phyloP scores from a whole-genome alignment of 2,888 invertebrate genomes.

The Tinea pellionella region DNA sequence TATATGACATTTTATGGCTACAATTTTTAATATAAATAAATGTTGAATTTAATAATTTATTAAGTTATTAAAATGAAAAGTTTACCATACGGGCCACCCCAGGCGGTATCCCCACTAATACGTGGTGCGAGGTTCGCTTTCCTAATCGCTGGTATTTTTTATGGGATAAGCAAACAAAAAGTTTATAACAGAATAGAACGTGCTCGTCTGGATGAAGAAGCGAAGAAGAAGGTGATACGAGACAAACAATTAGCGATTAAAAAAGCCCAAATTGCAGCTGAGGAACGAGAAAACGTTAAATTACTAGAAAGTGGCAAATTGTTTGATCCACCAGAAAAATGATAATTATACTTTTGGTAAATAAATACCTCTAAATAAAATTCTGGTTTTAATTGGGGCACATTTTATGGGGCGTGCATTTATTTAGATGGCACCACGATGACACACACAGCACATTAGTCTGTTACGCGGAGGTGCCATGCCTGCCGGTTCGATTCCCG shows the following conservation, averaged over 20 bases:
- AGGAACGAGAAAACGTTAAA: constrained; percentile 36
- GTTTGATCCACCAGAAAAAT: constrained; percentile 24
- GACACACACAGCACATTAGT: too few species aligned
- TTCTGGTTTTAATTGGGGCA: too few species aligned
- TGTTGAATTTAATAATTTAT: too few species aligned
- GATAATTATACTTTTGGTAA: not conserved
- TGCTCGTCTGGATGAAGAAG: constrained; percentile 34
- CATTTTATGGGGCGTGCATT: too few species aligned
- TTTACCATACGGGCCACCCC: constrained; percentile 40
- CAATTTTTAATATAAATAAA: too few species aligned
- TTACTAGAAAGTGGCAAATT: constrained; percentile 43
- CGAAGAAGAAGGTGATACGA: constrained; percentile 36
- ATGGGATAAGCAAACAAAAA: constrained; percentile 38
- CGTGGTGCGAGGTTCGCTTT: constrained; percentile 41
- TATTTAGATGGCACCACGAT: too few species aligned
- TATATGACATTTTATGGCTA: not conserved
- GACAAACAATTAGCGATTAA: constrained; percentile 36
- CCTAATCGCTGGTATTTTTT: constrained; percentile 45
- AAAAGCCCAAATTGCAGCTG: constrained; percentile 35
- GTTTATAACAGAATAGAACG: constrained; percentile 36
- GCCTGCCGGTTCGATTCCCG: too few species aligned
- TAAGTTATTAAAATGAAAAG: not conserved
- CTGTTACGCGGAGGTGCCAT: too few species aligned
- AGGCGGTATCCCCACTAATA: constrained; percentile 51
- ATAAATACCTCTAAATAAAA: too few species aligned